Evolutionary conservation across 2,888 invertebrate species (phyloP), one percentile per base, ranked within the genome.

Genomic region (Drosophila neonasuta): DNA sequence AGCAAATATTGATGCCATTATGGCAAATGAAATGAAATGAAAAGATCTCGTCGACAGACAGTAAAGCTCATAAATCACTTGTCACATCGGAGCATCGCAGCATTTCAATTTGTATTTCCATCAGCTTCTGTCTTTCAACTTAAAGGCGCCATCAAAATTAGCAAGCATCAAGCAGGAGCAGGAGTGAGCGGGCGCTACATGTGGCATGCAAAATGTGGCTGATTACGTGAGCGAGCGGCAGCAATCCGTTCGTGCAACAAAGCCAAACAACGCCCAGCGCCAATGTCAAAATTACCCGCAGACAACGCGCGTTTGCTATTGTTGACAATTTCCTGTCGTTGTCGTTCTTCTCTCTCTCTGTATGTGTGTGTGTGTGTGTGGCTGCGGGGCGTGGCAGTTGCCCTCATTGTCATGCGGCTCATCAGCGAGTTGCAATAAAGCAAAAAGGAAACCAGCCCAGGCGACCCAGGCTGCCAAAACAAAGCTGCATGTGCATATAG

Each of bases 1-100:
- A 74, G 78, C 71, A 78, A 80, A 83, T 80, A 80, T 81, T 86
- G 86, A 80, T 80, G 63, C 52, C 68, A 72, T 80, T 74, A 71
- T 66, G 66, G 62, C 83, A 80, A 82, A 67, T 77, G 57, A 74
- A 77, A 74, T 74, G 67, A 69, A 24, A 24, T 24, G 24, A 5
- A 24, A 69, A 56, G 64, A 70, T 66, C 68, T 64, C 2, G 11
- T 64, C 39, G 39, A 61, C 41, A 56, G 32, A 58, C 62, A 76
- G 46, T 54, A 46, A 60, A 57, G 72, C 62, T 69, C 67, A 76
- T 76, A 77, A 77, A 76, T 76, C 77, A 76, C 57, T 62, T 77
- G 67, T 20, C 24, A 24, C 24, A 24, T 20, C 17, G 17, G 50
- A 41, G 44, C 34, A 51, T 20, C 39, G 20, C 0, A 20, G 20